phyloP scores from a whole-genome alignment of 2,888 invertebrate genomes.

The Empis livida region DNA sequence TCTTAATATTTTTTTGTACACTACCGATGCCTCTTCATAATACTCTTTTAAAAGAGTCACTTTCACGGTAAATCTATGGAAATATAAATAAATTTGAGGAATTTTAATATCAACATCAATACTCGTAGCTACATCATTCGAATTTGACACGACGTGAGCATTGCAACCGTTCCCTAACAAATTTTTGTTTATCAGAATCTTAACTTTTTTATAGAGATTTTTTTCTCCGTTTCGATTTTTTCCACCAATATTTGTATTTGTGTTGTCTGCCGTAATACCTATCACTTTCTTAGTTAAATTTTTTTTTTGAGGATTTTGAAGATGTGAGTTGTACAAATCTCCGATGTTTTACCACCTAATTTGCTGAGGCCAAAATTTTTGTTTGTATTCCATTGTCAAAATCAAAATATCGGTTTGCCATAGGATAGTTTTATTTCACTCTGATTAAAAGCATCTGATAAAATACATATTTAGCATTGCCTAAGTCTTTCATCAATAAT shows the following conservation, averaged over 20 bases:
- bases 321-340: constrained; percentile 5
- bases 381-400: constrained; percentile 4
- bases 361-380: constrained; percentile 4
- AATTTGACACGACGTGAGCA: constrained; percentile 2
- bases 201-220: not conserved
- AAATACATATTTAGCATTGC: constrained; percentile 9
- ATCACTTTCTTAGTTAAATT: constrained; percentile 3
- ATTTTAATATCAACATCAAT: constrained; percentile 6
- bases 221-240: constrained; percentile 2
- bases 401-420: constrained; percentile 5
- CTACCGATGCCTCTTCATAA: not conserved
- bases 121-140: constrained; percentile 5
- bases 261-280: not conserved
- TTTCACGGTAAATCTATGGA: not conserved
- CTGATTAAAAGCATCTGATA: constrained; percentile 5
- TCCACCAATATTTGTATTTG: constrained; percentile 8
- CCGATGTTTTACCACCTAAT: constrained; percentile 6
- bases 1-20: too few species aligned
- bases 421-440: constrained; percentile 5
- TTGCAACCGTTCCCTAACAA: not conserved
- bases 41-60: not conserved
- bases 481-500: not conserved
- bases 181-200: not conserved
- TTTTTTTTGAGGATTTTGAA: constrained; percentile 1
- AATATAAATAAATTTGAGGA: constrained; percentile 5